Evolutionary conservation across 2,797 vertebrate genomes (phyloP), one percentile per base, ranked within the genome.

Genomic region (Spizella passerina): DNA sequence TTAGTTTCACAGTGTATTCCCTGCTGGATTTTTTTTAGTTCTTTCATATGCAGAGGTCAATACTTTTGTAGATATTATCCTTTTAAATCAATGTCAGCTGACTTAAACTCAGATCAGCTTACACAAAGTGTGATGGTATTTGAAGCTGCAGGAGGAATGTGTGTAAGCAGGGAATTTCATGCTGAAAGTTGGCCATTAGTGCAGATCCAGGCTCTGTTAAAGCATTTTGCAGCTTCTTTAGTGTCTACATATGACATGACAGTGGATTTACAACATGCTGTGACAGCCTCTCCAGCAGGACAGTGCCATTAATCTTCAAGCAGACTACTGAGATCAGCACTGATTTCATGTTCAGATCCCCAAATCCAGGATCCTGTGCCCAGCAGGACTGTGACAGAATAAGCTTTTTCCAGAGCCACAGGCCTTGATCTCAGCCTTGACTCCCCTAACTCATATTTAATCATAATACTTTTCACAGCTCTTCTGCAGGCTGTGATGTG

Each of bases 11-110:
- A 85, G 78, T 1, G 4, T 71, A 41, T 38, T 64, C 80, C 73
- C 79, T 82, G 68, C 75, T 87, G 81, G 63, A 63, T 82, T 86
- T 71, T 72, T 90, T 90, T 86, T 64, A 90, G 49, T 50, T 86
- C 64, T 94, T 91, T 93, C 69, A 60, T 86, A 92, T 89, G 64
- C 64, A 93, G 83, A 93, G 83, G 89, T 96, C 94, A 96, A 94
- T 96, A 85, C 64, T 95, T 92, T 39, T 80, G 81, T 78, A 90
- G 93, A 87, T 86, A 94, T 95, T 93, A 96, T 85, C 83, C 92
- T 87, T 92, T 90, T 66, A 96, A 96, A 94, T 92, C 90, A 87
- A 39, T 61, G 83, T 82, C 86, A 91, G 82, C 86, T 86, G 90
- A 89, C 21, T 93, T 92, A 73, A 23, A 57, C 76, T 83, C 50